These are phyloP conservation scores for Paramormyrops hopkinsi DNA, from an alignment of 2,797 vertebrate species.

Conservation along the genomic window DNA sequence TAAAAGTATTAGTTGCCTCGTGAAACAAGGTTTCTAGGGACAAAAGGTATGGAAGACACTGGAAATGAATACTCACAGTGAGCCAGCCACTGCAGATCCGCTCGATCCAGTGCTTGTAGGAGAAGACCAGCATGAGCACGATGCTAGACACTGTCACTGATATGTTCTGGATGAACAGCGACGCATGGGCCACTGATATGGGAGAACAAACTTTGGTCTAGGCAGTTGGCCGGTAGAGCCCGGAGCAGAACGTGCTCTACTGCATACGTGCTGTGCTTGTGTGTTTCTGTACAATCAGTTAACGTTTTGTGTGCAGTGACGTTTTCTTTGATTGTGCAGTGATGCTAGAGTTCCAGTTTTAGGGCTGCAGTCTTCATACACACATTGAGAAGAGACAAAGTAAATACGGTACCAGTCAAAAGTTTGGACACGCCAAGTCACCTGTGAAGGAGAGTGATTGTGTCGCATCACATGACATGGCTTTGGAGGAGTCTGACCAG, in stretches of 20 bases:
- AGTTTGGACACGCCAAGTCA: too few species aligned
- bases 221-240: background rate
- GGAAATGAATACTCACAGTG: conserved; percentile 55
- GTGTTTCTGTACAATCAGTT: background rate
- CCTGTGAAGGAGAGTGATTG: background rate
- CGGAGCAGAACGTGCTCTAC: too few species aligned
- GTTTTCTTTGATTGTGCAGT: background rate
- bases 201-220: background rate
- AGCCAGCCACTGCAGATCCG: conserved; percentile 62
- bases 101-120: conserved; percentile 64
- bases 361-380: background rate
- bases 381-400: background rate
- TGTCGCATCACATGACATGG: background rate
- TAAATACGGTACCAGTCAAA: background rate
- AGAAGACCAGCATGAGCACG: conserved; percentile 66
- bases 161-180: conserved; percentile 67
- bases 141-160: conserved; percentile 65
- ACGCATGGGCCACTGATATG: conserved; percentile 62
- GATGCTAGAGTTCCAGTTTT: background rate
- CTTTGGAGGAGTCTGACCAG: too few species aligned
- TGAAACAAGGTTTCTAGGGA: background rate
- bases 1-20: background rate
- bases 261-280: background rate
- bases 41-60: background rate
- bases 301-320: background rate